Evolutionary conservation across 1,140 invertebrate genomes (phyloP).

Genomic region (Platyura marginata): DNA sequence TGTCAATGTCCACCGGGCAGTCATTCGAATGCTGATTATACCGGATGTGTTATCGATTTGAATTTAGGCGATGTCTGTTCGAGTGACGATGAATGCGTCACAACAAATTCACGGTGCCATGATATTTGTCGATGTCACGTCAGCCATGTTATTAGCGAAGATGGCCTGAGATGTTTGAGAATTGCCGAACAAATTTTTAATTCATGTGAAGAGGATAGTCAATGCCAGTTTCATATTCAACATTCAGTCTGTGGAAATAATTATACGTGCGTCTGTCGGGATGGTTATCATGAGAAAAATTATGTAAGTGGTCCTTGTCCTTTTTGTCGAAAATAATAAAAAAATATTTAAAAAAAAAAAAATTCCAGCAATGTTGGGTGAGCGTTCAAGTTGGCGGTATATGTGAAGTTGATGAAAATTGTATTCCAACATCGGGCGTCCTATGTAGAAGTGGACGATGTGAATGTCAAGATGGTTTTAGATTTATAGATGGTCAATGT

Average conservation of each 20-base stretch:
- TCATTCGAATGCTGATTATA: slow-evolving; percentile 1
- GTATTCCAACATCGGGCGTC: not conserved
- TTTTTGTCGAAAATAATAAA: too few relatives aligned
- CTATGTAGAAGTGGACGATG: not conserved
- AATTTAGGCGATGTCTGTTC: not conserved
- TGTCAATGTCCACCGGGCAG: not conserved
- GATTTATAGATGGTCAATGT: not conserved
- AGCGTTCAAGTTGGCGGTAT: not conserved
- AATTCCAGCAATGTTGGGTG: slow-evolving; percentile 1
- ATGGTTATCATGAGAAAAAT: slow-evolving; percentile 1
- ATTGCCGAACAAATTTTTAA: not conserved
- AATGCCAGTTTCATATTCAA: not conserved
- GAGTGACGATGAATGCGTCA: slow-evolving; percentile 1
- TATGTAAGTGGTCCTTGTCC: too few relatives aligned
- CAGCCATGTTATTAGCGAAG: not conserved
- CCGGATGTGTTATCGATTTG: not conserved
- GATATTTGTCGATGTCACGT: not conserved
- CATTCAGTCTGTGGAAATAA: slow-evolving; percentile 1
- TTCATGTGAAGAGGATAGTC: not conserved
- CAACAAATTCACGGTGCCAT: not conserved
- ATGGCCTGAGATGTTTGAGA: not conserved
- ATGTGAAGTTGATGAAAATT: slow-evolving; percentile 2
- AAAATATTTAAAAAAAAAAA: too few relatives aligned
- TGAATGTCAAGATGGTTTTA: not conserved
- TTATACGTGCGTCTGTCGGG: not conserved